A percentile compares a stretch with the other conserved stretches of the same genome.
These are phyloP conservation scores for Ametastegia equiseti DNA, from an alignment of 2,888 invertebrate genomes.

Conservation along the genomic window DNA sequence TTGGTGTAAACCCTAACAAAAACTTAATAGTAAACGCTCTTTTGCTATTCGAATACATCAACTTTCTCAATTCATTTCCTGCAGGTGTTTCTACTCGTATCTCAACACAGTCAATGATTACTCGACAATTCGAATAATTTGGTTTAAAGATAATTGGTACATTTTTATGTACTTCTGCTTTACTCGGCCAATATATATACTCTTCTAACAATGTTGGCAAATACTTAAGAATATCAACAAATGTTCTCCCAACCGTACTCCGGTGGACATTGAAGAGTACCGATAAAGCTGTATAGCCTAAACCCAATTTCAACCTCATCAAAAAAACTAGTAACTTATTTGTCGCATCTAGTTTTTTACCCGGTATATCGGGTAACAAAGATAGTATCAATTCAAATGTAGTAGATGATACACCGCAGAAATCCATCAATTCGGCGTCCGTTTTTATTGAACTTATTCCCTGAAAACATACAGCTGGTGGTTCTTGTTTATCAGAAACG, in stretches of 20 bases:
- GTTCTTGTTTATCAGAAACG: not conserved
- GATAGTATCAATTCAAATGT: conserved; percentile 52
- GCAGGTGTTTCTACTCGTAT: conserved; percentile 55
- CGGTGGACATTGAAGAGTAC: conserved; percentile 54
- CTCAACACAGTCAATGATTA: conserved; percentile 60
- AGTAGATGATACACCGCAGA: conserved; percentile 49
- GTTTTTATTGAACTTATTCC: conserved; percentile 31
- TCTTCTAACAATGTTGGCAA: conserved; percentile 52
- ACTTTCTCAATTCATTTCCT: conserved; percentile 51
- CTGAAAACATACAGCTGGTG: conserved; percentile 30
- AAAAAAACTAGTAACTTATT: conserved; percentile 56
- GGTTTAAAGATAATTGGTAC: conserved; percentile 61
- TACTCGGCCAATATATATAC: conserved; percentile 57
- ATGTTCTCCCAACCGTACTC: conserved; percentile 47
- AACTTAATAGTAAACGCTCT: conserved; percentile 56
- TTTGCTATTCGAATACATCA: conserved; percentile 57
- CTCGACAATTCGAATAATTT: conserved; percentile 54
- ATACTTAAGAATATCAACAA: conserved; percentile 46
- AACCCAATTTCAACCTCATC: conserved; percentile 56
- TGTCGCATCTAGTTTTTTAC: conserved; percentile 50
- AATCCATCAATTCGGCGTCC: not conserved
- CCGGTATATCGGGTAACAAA: conserved; percentile 50
- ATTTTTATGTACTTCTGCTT: conserved; percentile 55
- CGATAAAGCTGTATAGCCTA: conserved; percentile 47
- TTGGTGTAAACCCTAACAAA: conserved; percentile 57